A percentile compares a stretch with the other conserved stretches of the same genome.
Conservation (phyloP, 2,888 invertebrate genomes). For the Galerucella nymphaeae region DNA sequence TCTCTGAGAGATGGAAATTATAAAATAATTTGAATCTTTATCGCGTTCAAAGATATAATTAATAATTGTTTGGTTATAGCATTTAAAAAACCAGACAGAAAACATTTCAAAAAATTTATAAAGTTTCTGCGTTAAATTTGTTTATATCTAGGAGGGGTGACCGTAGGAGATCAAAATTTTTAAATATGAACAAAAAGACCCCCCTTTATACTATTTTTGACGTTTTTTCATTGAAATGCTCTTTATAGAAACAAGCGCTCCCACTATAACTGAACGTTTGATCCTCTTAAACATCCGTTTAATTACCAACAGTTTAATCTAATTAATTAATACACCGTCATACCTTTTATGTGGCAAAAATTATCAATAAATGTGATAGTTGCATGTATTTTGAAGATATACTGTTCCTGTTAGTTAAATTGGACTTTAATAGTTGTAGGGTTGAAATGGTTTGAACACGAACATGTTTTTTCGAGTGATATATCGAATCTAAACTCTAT, state of each 20-base stretch:
- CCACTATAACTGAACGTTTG: neutral
- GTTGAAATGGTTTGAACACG: neutral
- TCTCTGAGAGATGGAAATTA: conserved; percentile 4
- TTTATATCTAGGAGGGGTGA: too few species aligned
- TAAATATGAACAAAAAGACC: too few species aligned
- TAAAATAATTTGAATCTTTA: conserved; percentile 7
- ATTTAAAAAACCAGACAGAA: too few species aligned
- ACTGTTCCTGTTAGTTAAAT: neutral
- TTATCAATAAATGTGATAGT: neutral
- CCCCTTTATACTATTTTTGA: too few species aligned
- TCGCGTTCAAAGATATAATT: too few species aligned
- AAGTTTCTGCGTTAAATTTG: too few species aligned
- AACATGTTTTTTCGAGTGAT: neutral
- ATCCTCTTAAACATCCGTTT: neutral
- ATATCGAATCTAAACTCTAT: too few species aligned
- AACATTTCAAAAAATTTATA: too few species aligned
- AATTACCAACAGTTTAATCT: neutral
- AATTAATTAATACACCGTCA: neutral
- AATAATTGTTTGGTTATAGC: too few species aligned
- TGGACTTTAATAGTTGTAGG: neutral
- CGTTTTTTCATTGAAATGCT: too few species aligned
- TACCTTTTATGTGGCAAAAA: neutral
- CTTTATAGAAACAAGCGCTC: too few species aligned
- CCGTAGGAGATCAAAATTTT: too few species aligned
- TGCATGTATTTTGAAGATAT: neutral